These are phyloP conservation scores for Piezodorus guildinii DNA, from an alignment of 1,140 invertebrate species.

Conservation along the genomic window DNA sequence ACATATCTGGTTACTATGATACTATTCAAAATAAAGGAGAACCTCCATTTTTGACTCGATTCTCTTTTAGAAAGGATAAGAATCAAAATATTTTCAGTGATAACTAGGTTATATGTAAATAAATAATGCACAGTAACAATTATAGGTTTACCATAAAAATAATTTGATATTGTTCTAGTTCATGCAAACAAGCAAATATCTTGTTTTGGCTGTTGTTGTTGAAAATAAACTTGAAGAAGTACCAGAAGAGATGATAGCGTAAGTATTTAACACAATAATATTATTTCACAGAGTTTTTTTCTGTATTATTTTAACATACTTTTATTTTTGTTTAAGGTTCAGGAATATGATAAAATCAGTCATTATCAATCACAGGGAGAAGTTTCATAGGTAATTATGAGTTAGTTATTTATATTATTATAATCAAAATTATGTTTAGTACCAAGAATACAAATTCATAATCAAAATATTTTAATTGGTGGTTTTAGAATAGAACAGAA, in stretches of 20 bases:
- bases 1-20: too few species aligned
- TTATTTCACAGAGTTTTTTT: not conserved
- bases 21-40: too few species aligned
- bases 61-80: too few species aligned
- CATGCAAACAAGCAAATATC: slow-evolving; percentile 69
- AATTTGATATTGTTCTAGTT: slow-evolving; percentile 37
- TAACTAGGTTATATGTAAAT: too few species aligned
- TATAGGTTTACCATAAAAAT: too few species aligned
- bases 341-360: slow-evolving; percentile 73
- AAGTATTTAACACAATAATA: slow-evolving; percentile 23
- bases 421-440: not conserved
- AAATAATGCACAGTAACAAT: too few species aligned
- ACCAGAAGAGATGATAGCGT: slow-evolving; percentile 62
- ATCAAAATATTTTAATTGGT: too few species aligned
- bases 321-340: slow-evolving; percentile 39
- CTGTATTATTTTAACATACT: not conserved
- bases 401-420: not conserved
- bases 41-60: too few species aligned
- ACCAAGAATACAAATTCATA: too few species aligned
- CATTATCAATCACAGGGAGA: slow-evolving; percentile 59
- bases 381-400: slow-evolving; percentile 56
- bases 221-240: slow-evolving; percentile 78
- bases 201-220: slow-evolving; percentile 75
- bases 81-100: too few species aligned
- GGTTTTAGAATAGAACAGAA: too few species aligned